A percentile compares a stretch with the other conserved stretches of the same genome.
Conservation (phyloP, 2,797 vertebrate genomes). For the Lindbergichthys nudifrons region DNA sequence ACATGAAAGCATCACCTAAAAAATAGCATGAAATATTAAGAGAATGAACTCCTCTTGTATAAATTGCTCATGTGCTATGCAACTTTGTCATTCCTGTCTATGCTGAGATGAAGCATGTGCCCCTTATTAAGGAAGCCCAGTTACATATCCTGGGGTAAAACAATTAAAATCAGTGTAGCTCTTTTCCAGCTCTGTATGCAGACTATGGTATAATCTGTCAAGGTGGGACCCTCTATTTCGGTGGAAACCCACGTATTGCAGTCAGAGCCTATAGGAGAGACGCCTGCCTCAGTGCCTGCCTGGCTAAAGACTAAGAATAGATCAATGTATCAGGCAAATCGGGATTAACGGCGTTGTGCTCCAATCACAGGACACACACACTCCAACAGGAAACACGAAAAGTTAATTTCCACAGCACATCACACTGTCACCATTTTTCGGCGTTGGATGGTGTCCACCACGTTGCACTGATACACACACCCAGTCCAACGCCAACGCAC, state of each 20-base stretch:
- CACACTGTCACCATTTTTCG: conserved; percentile 40
- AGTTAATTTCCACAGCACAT: conserved; percentile 69
- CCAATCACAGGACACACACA: conserved; percentile 63
- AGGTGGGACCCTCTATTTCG: conserved; percentile 61
- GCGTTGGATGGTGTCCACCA: conserved; percentile 35
- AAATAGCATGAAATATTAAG: background rate
- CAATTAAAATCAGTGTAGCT: conserved; percentile 49
- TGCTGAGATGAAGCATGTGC: conserved; percentile 49
- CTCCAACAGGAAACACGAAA: conserved; percentile 47
- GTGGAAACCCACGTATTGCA: conserved; percentile 69
- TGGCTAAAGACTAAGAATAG: conserved; percentile 82
- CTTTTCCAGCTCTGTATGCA: conserved; percentile 36
- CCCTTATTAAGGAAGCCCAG: conserved; percentile 42
- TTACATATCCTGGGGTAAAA: conserved; percentile 17
- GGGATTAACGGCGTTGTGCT: conserved; percentile 79
- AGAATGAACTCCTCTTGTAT: background rate
- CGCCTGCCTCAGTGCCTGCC: conserved; percentile 54
- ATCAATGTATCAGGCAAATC: conserved; percentile 84
- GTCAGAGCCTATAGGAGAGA: conserved; percentile 62
- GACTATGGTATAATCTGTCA: conserved; percentile 56
- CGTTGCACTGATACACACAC: conserved; percentile 51
- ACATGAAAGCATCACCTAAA: background rate
- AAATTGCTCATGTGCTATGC: conserved; percentile 31
- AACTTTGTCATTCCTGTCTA: conserved; percentile 73
- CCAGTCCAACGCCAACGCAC: conserved; percentile 62